Conservation (phyloP, 1,140 invertebrate genomes). For the Bombus impatiens region DNA sequence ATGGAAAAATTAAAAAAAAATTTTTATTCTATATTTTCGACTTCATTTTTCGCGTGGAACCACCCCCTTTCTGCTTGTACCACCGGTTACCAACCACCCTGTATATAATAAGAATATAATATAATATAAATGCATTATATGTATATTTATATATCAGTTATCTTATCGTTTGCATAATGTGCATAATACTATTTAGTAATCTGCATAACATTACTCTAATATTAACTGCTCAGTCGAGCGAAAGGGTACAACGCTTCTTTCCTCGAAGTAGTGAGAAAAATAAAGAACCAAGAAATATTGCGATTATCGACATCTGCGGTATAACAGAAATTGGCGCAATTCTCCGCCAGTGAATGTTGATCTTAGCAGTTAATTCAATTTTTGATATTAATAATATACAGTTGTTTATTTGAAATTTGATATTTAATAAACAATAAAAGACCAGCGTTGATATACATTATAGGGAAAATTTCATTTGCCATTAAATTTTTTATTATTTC, state of each 20-base stretch:
- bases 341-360: not conserved
- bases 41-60: too few species aligned
- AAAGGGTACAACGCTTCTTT: not conserved
- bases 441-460: not conserved
- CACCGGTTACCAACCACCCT: too few species aligned
- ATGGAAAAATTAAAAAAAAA: too few species aligned
- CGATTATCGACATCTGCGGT: not conserved
- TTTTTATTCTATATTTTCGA: too few species aligned
- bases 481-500: too few species aligned
- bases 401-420: not conserved
- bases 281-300: not conserved
- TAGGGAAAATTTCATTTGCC: not conserved
- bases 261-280: not conserved
- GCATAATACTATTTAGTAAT: not conserved
- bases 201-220: not conserved
- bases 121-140: too few species aligned
- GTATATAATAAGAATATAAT: too few species aligned
- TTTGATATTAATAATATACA: not conserved
- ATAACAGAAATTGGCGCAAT: not conserved
- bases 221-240: not conserved
- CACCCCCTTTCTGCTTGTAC: too few species aligned
- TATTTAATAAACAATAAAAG: not conserved
- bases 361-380: not conserved
- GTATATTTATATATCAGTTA: not conserved
- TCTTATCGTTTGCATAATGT: not conserved